A percentile compares a stretch with the other conserved stretches of the same genome.
These are phyloP conservation scores for Dromius quadrimaculatus DNA, from an alignment of 2,888 invertebrate genomes.

Conservation along the genomic window DNA sequence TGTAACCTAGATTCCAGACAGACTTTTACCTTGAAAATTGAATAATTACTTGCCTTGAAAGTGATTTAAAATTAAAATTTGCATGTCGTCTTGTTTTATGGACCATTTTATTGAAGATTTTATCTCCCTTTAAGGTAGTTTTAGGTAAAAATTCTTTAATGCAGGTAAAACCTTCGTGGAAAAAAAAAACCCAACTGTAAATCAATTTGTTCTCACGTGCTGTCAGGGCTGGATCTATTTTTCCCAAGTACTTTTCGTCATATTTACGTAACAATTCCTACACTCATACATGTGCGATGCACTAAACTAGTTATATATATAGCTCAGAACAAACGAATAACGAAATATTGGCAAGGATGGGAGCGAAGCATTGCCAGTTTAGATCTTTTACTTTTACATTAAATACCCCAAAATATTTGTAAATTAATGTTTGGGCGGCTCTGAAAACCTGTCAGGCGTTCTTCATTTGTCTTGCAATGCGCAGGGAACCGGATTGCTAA, in stretches of 20 bases:
- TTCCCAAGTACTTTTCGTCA: constrained; percentile 13
- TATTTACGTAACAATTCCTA: constrained; percentile 7
- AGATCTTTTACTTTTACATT: too few species aligned
- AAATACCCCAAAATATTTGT: too few species aligned
- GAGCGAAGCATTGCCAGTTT: not conserved
- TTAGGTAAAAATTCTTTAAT: not conserved
- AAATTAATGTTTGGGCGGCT: too few species aligned
- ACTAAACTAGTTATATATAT: constrained; percentile 6
- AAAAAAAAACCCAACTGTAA: not conserved
- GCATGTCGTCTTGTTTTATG: not conserved
- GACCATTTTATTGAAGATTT: constrained; percentile 2
- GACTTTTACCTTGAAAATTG: not conserved
- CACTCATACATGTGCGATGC: not conserved
- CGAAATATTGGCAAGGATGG: not conserved
- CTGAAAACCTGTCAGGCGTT: too few species aligned
- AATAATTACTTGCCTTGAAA: not conserved
- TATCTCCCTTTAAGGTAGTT: not conserved
- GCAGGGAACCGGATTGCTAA: too few species aligned
- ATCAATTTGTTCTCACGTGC: constrained; percentile 4
- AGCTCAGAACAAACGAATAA: constrained; percentile 11
- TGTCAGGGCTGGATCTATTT: constrained; percentile 20
- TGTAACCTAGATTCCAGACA: not conserved
- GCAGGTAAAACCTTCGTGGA: not conserved
- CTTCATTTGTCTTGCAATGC: too few species aligned
- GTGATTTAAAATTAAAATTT: constrained; percentile 28